These are phyloP conservation scores for Enteromius trimaculatus DNA, from an alignment of 2,797 vertebrate genomes.

Conservation along the genomic window DNA sequence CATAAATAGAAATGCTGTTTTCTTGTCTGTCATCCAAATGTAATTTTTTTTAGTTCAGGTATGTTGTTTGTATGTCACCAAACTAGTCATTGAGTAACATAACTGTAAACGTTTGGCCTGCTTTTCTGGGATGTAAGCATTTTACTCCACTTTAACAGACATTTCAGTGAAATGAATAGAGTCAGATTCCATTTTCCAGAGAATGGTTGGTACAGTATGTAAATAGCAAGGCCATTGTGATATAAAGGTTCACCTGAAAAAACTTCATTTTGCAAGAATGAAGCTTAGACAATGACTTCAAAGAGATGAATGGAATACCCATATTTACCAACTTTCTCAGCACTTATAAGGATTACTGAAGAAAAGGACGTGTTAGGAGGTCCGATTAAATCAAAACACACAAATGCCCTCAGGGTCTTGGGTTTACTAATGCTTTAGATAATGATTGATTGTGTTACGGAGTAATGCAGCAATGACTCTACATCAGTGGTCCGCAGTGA, in stretches of 20 bases:
- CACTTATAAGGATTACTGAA: not conserved
- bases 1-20: not conserved
- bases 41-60: not conserved
- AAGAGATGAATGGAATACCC: not conserved
- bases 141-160: not conserved
- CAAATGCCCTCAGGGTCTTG: not conserved
- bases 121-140: slow-evolving; percentile 6
- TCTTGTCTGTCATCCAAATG: not conserved
- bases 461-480: slow-evolving; percentile 18
- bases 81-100: slow-evolving; percentile 62
- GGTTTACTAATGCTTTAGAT: slow-evolving; percentile 10
- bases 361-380: not conserved
- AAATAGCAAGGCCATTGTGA: slow-evolving; percentile 11
- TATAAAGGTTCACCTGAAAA: not conserved
- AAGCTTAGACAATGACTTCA: not conserved
- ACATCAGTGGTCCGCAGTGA: slow-evolving; percentile 21
- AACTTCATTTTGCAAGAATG: not conserved
- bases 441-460: slow-evolving; percentile 34
- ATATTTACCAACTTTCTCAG: not conserved
- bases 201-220: not conserved
- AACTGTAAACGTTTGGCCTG: not conserved
- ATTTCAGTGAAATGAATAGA: not conserved
- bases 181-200: slow-evolving; percentile 19
- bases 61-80: slow-evolving; percentile 56
- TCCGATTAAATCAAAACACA: not conserved